Base-by-base conservation (phyloP, 2,113 vertebrate species). In the Xiphophorus maculatus region DNA sequence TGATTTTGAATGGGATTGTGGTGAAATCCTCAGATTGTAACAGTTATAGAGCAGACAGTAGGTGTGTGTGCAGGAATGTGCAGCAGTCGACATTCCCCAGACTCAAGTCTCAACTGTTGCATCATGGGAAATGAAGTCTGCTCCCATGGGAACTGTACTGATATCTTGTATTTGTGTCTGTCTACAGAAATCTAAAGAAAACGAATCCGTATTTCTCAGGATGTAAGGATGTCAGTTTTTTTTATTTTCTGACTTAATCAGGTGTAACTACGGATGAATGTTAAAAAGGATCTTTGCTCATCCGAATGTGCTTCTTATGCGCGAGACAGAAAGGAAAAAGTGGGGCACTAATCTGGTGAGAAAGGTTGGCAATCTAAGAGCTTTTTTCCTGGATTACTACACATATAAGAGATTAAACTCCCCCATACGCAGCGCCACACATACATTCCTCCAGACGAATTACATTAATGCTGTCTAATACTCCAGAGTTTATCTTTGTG, bases 111-210 rank as follows among this genome's bases (percentile, higher is more conserved):
- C 63, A 60, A 64, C 67, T 74, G 76, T 1, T 7, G 87, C 51
- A 89, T 85, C 66, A 85, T 80, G 73, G 76, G 83, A 84, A 75
- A 73, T 89, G 80, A 74, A 85, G 67, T 74, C 69, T 68, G 40
- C 60, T 51, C 66, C 42, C 61, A 30, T 78, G 77, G 71, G 81
- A 79, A 74, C 66, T 54, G 63, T 48, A 48, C 14, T 6, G 44
- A 48, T 48, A 6, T 17, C 15, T 19, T 48, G 44, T 48, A 15
- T 14, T n/a, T 7, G 12, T 35, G 19, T 15, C 4, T 12, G 17
- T 12, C 9, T 64, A 11, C 14, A 37, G 14, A 25, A 32, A 33
- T 33, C 7, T 32, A 3, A 22, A 32, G 44, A 7, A 22, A 15
- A 32, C 3, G 15, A 2, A 19, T 1, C 14, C 44, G 0, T 19